Conservation (phyloP, 2,113 vertebrate species). For the Barbus barbus region DNA sequence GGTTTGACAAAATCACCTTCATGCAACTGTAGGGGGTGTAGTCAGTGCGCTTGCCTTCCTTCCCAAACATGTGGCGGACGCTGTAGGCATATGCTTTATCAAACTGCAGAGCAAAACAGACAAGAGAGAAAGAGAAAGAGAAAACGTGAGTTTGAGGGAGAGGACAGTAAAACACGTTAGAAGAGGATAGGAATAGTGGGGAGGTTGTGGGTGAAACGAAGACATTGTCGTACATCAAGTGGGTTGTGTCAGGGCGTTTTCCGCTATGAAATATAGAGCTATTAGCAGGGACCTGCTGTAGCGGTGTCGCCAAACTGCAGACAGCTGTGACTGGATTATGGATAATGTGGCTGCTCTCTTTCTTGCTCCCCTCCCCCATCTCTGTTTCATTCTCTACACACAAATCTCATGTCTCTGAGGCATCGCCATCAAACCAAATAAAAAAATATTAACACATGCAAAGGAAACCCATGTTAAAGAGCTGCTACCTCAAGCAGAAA, state of each 20-base stretch:
- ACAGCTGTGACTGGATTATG: constrained; percentile 67
- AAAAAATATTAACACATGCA: constrained; percentile 11
- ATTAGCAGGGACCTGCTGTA: constrained; percentile 69
- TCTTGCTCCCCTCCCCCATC: background rate
- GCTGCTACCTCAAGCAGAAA: background rate
- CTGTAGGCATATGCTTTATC: constrained; percentile 96
- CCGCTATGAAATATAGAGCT: constrained; percentile 69
- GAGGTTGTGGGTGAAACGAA: constrained; percentile 67
- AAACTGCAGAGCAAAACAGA: constrained; percentile 79
- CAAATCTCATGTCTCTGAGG: constrained; percentile 18
- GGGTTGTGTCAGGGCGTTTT: constrained; percentile 67
- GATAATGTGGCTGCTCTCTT: constrained; percentile 55
- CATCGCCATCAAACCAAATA: background rate
- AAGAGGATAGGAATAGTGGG: constrained; percentile 40
- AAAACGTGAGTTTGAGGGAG: constrained; percentile 60
- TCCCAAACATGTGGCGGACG: constrained; percentile 94
- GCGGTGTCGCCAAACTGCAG: constrained; percentile 61
- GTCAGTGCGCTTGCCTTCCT: constrained; percentile 94
- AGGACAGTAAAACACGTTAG: constrained; percentile 36
- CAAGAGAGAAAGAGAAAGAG: constrained; percentile 59
- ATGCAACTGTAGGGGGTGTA: constrained; percentile 98
- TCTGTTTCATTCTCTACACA: background rate
- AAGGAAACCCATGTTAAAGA: background rate
- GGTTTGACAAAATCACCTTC: constrained; percentile 97
- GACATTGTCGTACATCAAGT: constrained; percentile 67